Conservation (phyloP, 2,113 vertebrate species). For the Corydoras maculifer region DNA sequence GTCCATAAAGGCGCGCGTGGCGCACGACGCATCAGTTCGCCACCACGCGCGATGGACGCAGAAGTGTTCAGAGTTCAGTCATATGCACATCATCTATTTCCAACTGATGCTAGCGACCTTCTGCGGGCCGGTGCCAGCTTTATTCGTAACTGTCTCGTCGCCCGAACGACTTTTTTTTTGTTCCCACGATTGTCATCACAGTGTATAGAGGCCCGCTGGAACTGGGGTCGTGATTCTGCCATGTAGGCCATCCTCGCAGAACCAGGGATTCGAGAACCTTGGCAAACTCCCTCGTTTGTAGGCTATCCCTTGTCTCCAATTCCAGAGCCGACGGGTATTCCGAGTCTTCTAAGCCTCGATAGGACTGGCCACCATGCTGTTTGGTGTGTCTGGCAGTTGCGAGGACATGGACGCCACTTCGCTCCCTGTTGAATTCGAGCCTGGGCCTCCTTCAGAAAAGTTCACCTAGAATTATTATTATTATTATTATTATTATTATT, state of each 20-base stretch:
- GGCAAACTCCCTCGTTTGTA: conserved; percentile 7
- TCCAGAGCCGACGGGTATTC: conserved; percentile 42
- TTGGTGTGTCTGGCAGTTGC: conserved; percentile 95
- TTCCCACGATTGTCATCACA: conserved; percentile 99
- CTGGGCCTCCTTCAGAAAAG: conserved; percentile 95
- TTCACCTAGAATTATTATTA: conserved; percentile 71
- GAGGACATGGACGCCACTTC: conserved; percentile 98
- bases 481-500: too few species aligned
- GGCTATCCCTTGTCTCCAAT: conserved; percentile 7
- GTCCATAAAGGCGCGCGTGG: conserved; percentile 65
- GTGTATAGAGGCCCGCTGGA: conserved; percentile 86
- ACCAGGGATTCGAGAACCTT: conserved; percentile 34
- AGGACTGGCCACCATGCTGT: conserved; percentile 99
- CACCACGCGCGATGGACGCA: conserved; percentile 6
- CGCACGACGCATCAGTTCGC: conserved; percentile 60
- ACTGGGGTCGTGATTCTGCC: conserved; percentile 49
- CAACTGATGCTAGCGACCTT: too few species aligned
- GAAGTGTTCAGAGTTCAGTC: conserved; percentile 55
- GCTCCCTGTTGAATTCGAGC: conserved; percentile 96
- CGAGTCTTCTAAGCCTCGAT: conserved; percentile 87
- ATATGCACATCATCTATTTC: conserved; percentile 29
- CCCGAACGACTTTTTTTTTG: conserved; percentile 53
- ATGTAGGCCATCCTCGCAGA: conserved; percentile 20
- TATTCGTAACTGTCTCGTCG: conserved; percentile 48
- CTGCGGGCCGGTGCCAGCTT: conserved; percentile 33